A percentile compares a stretch with the other conserved stretches of the same genome.
phyloP scores from a whole-genome alignment of 2,113 vertebrate species.

The Marmota monax region DNA sequence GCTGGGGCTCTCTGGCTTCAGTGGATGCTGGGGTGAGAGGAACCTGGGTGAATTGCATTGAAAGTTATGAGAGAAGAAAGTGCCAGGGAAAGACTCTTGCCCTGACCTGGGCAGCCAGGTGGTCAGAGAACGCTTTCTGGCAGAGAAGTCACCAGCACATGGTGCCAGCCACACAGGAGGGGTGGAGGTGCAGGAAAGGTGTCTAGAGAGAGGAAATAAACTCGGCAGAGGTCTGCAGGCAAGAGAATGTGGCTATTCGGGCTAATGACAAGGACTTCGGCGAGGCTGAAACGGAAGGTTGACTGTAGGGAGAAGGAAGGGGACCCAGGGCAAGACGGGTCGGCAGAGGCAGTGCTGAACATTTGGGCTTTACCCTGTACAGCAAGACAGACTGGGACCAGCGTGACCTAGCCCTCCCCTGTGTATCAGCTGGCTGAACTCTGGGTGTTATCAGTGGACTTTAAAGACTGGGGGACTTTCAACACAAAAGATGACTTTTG shows the following conservation, averaged over 20 bases:
- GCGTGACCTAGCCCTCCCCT: background rate
- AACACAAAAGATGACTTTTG: background rate
- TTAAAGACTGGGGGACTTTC: background rate
- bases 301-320: background rate
- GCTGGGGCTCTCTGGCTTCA: background rate
- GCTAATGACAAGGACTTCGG: background rate
- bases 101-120: background rate
- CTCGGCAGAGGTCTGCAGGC: background rate
- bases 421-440: background rate
- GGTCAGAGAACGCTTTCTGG: background rate
- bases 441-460: background rate
- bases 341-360: background rate
- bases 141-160: background rate
- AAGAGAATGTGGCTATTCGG: background rate
- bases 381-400: background rate
- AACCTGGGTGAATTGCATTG: background rate
- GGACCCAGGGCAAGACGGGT: background rate
- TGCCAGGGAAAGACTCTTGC: background rate
- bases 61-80: background rate
- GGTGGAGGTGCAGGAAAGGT: background rate
- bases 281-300: background rate
- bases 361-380: background rate
- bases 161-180: background rate
- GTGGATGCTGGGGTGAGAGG: background rate
- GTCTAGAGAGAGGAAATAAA: background rate